Base-by-base conservation (phyloP, 2,113 vertebrate genomes). In the Semicossyphus pulcher region DNA sequence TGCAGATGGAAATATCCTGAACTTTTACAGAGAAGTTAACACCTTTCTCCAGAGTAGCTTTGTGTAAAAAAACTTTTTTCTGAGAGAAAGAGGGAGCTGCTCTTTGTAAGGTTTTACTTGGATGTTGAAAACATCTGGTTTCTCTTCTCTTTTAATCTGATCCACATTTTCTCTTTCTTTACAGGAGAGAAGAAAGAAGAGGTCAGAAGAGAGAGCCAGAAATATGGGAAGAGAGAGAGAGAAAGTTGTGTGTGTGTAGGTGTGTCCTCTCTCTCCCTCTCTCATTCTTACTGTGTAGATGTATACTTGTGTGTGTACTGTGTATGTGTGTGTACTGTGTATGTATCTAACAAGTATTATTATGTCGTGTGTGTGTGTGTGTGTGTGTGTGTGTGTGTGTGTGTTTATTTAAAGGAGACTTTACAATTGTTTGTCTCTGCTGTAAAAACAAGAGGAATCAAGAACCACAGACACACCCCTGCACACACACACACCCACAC, bases 401-500 rank as follows among this genome's bases (percentile, higher is more conserved):
- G 36, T 77, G 53, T 68, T 66, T 64, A 64, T 37, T 45, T 65
- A 41, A 61, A 60, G 15, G 32, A 44, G 11, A 16, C 54, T 73
- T 59, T 28, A 23, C 34, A 56, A 60, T 25, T 10, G 6, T 7
- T 42, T 4, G 6, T 63, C 25, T 65, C 29, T 49, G 60, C 66
- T 78, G 74, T 72, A 3, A 61, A 58, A 76, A 78, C 41, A 68
- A 78, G 61, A 73, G 59, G 49, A 77, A 77, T 56, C 37, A 32
- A 42, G 25, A 81, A 57, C 77, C 67, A 67, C 78, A 76, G 26
- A 49, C 16, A 23, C n/a, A 51, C 11, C 4, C 16, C 2, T 1
- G 28, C 18, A 58, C 57, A 52, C 51, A 67, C 58, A 58, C 41
- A 37, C 49, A 41, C 54, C 31, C 42, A 20, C 21, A 66, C 41